A percentile compares a stretch with the other conserved stretches of the same genome.
These are phyloP conservation scores for Alligator mississippiensis DNA, from an alignment of 2,113 vertebrate genomes.

Conservation along the genomic window DNA sequence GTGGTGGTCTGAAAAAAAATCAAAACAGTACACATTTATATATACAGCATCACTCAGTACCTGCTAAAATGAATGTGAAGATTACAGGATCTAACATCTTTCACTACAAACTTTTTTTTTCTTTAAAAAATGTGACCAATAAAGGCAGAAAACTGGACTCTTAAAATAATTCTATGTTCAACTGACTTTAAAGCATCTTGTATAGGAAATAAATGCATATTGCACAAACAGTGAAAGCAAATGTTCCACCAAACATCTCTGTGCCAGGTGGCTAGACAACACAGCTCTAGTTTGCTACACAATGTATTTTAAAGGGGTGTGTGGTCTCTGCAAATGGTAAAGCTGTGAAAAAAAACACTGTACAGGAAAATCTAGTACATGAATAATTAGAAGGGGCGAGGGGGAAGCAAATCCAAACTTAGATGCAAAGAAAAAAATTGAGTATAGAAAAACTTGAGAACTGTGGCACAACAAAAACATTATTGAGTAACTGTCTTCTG, in stretches of 20 bases:
- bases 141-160: constrained; percentile 82
- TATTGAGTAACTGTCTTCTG: constrained; percentile 89
- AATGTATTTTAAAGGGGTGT: constrained; percentile 67
- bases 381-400: constrained; percentile 78
- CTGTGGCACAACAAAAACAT: constrained; percentile 93
- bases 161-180: constrained; percentile 85
- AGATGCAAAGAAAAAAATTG: constrained; percentile 77
- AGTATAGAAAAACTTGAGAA: constrained; percentile 76
- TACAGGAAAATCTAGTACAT: constrained; percentile 80
- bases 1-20: constrained; percentile 88
- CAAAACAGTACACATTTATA: constrained; percentile 89
- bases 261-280: constrained; percentile 82
- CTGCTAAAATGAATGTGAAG: constrained; percentile 97
- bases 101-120: constrained; percentile 84
- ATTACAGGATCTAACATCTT: constrained; percentile 88
- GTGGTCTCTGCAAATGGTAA: constrained; percentile 78
- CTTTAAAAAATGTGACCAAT: constrained; percentile 81
- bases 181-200: constrained; percentile 91
- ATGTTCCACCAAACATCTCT: constrained; percentile 88
- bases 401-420: constrained; percentile 81
- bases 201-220: constrained; percentile 92
- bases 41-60: constrained; percentile 98
- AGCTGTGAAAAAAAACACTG: constrained; percentile 78
- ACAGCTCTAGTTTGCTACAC: constrained; percentile 72
- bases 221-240: constrained; percentile 98